phyloP scores from a whole-genome alignment of 2,113 vertebrate genomes.

The Psephotus haematonotus region DNA sequence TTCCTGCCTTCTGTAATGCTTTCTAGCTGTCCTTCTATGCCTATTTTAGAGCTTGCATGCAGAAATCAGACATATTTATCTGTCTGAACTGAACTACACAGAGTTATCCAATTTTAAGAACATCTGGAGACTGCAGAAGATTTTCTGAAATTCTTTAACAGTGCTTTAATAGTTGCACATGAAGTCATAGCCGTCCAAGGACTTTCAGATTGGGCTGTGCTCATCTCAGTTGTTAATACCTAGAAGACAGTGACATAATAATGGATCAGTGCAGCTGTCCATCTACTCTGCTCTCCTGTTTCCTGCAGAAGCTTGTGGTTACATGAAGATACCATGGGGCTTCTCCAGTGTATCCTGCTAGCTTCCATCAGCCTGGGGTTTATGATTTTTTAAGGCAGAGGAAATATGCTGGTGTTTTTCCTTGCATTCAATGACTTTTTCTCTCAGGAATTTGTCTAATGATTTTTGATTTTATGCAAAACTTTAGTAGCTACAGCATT shows the following conservation, averaged over 20 bases:
- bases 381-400: not conserved
- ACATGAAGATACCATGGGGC: not conserved
- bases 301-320: not conserved
- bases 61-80: not conserved
- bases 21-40: not conserved
- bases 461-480: not conserved
- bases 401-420: not conserved
- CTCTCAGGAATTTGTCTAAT: not conserved
- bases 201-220: not conserved
- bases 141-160: not conserved
- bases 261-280: not conserved
- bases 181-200: not conserved
- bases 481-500: not conserved
- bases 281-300: not conserved
- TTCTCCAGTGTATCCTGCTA: not conserved
- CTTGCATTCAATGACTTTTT: not conserved
- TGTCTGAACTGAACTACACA: not conserved
- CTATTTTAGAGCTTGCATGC: not conserved
- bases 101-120: not conserved
- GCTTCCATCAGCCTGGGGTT: not conserved
- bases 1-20: not conserved
- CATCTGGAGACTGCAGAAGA: not conserved
- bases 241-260: not conserved
- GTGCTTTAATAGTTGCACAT: not conserved
- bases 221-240: not conserved